Evolutionary conservation across 2,797 vertebrate species (phyloP).

Genomic region (Urocyon cinereoargenteus): DNA sequence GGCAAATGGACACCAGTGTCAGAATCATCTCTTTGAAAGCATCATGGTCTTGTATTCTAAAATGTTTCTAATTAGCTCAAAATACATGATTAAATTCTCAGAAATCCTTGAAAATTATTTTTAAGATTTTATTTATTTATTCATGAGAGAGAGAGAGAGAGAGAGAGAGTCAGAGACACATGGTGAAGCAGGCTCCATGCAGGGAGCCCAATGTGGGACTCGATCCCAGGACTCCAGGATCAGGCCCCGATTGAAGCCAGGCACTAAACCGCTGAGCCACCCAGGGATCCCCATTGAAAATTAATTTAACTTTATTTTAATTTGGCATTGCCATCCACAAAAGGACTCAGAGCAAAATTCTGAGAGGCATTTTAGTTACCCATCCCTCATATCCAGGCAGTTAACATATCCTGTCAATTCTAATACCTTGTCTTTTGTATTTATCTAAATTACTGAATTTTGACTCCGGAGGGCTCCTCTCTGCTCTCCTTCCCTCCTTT

Average conservation of each 20-base stretch:
- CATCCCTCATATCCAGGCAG: not conserved
- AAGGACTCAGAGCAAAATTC: not conserved
- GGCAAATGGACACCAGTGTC: not conserved
- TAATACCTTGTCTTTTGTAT: constrained; percentile 31
- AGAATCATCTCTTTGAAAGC: constrained; percentile 45
- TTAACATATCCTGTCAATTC: not conserved
- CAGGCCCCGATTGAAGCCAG: too few species aligned
- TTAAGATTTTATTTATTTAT: too few species aligned
- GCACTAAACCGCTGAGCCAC: too few species aligned
- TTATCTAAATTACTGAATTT: not conserved
- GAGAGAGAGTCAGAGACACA: too few species aligned
- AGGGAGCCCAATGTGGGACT: too few species aligned
- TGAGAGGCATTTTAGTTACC: not conserved
- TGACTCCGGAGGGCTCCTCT: not conserved
- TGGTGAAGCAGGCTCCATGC: too few species aligned
- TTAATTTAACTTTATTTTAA: constrained; percentile 32
- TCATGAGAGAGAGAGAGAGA: too few species aligned
- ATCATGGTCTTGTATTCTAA: not conserved
- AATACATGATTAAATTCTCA: constrained; percentile 46
- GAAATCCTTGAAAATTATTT: constrained; percentile 30
- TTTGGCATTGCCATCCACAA: not conserved
- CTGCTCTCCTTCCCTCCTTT: not conserved
- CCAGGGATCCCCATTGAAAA: not conserved
- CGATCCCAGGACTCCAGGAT: too few species aligned
- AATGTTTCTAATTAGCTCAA: not conserved